phyloP scores from a whole-genome alignment of 1,140 invertebrate species.

The Drosophila ercepeae region DNA sequence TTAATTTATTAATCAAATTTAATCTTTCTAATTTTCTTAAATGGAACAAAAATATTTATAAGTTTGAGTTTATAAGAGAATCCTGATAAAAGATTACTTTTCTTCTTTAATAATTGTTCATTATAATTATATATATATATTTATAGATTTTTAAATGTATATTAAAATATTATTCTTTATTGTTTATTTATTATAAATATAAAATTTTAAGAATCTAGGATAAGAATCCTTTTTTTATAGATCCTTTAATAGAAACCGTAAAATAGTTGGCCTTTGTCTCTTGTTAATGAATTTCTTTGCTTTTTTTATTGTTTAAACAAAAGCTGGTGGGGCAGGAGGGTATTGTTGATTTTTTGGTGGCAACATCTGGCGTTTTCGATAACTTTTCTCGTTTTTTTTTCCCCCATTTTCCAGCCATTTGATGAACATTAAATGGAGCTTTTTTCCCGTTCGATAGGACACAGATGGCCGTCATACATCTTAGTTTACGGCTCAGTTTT shows the following conservation, averaged over 20 bases:
- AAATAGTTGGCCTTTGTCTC: conserved; percentile 33
- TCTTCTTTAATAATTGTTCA: too few species aligned
- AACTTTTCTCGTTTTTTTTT: conserved; percentile 47
- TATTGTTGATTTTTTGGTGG: conserved; percentile 78
- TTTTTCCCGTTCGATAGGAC: conserved; percentile 5
- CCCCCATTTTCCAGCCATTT: conserved; percentile 30
- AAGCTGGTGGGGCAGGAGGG: conserved; percentile 25
- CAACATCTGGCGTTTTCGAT: conserved; percentile 67
- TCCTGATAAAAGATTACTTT: too few species aligned
- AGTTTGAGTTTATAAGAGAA: too few species aligned
- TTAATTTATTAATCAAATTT: neutral
- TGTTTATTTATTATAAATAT: too few species aligned
- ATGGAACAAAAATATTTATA: too few species aligned
- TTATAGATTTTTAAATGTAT: too few species aligned
- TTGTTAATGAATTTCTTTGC: neutral
- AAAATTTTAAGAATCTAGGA: too few species aligned
- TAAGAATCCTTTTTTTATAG: neutral
- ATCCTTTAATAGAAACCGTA: neutral
- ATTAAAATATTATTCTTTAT: too few species aligned
- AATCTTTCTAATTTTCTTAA: neutral
- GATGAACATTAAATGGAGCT: conserved; percentile 28
- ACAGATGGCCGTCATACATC: conserved; percentile 45
- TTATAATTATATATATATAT: too few species aligned
- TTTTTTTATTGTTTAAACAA: conserved; percentile 60
- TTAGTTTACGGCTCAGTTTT: conserved; percentile 41